A percentile compares a stretch with the other conserved stretches of the same genome.
Evolutionary conservation across 2,888 invertebrate genomes (phyloP).

Genomic region (Caenorhabditis drosophilae): DNA sequence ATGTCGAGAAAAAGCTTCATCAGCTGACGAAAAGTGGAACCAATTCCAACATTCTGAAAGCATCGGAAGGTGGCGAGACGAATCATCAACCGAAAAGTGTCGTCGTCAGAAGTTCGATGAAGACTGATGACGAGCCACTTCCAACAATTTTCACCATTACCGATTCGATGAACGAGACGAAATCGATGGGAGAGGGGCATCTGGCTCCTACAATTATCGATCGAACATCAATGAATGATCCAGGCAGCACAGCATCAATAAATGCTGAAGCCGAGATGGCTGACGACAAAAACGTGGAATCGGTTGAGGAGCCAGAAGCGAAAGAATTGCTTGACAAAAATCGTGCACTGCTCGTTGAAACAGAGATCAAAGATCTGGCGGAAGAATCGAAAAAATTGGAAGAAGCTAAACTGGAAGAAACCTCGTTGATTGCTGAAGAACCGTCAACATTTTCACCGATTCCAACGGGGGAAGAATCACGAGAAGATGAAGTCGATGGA

Average conservation of each 20-base stretch:
- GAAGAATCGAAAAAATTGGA: neutral
- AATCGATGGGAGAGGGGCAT: slow-evolving; percentile 7
- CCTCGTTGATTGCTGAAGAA: neutral
- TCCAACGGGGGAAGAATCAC: slow-evolving; percentile 21
- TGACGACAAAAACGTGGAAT: neutral
- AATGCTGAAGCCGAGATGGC: slow-evolving; percentile 11
- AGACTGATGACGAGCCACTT: neutral
- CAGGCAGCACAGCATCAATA: slow-evolving; percentile 6
- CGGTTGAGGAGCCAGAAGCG: slow-evolving; percentile 3
- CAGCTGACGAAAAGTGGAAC: slow-evolving; percentile 11
- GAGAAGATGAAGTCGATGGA: slow-evolving; percentile 16
- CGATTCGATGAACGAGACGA: too few species aligned
- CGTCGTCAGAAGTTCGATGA: slow-evolving; percentile 4
- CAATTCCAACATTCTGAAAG: slow-evolving; percentile 18
- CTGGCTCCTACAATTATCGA: slow-evolving; percentile 16
- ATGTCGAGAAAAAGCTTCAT: slow-evolving; percentile 23
- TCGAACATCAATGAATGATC: neutral
- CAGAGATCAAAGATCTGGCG: slow-evolving; percentile 12
- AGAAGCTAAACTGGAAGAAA: neutral
- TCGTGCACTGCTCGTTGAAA: slow-evolving; percentile 6
- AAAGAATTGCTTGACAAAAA: slow-evolving; percentile 4
- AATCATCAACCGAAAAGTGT: neutral
- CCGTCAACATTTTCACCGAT: neutral
- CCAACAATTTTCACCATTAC: slow-evolving; percentile 20
- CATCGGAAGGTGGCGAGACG: neutral